Conservation (phyloP, 2,888 invertebrate genomes). For the Diarsia mendica region DNA sequence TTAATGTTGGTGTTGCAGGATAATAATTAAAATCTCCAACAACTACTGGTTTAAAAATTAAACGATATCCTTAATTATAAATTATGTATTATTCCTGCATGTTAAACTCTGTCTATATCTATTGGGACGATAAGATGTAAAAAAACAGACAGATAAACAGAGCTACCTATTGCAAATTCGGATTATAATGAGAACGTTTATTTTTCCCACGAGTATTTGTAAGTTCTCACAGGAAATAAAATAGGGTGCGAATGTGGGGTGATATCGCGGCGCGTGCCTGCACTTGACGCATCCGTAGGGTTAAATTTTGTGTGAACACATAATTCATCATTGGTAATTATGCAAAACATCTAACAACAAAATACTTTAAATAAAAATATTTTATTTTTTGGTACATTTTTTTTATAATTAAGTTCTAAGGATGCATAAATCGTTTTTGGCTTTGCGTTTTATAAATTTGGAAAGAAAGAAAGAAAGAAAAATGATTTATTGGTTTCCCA, state of each 20-base stretch:
- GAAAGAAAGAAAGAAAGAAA: too few species aligned
- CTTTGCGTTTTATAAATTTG: too few species aligned
- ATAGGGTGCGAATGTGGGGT: conserved; percentile 22
- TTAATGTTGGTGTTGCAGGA: too few species aligned
- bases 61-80: not conserved
- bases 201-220: conserved; percentile 19
- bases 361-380: not conserved
- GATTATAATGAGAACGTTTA: not conserved
- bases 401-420: too few species aligned
- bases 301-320: conserved; percentile 38
- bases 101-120: not conserved
- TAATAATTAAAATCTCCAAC: too few species aligned
- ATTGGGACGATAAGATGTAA: not conserved
- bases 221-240: conserved; percentile 20
- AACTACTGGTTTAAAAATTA: not conserved
- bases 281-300: conserved; percentile 29
- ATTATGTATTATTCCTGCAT: not conserved
- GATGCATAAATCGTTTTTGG: too few species aligned
- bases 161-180: not conserved
- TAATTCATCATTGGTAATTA: not conserved
- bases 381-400: too few species aligned
- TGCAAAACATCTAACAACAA: not conserved
- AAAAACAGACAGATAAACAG: not conserved
- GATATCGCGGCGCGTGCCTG: conserved; percentile 49
- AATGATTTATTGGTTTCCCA: too few species aligned